Conservation (phyloP, 2,797 vertebrate species). For the Ctenochaetus hawaiiensis region DNA sequence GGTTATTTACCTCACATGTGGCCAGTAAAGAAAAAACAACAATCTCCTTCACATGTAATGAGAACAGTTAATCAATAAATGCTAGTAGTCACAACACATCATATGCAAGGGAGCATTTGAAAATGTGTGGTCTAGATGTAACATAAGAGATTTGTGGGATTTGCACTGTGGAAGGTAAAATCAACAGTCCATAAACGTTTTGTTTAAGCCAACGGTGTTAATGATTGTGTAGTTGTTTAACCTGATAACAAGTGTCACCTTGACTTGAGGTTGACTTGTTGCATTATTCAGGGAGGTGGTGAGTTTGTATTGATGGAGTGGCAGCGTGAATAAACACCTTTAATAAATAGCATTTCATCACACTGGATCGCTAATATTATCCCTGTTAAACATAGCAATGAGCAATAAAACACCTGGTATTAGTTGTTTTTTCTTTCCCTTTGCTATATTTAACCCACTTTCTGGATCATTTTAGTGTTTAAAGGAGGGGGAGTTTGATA, state of each 20-base stretch:
- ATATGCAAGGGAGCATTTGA: background rate
- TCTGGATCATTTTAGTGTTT: background rate
- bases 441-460: background rate
- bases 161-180: background rate
- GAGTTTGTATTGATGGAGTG: background rate
- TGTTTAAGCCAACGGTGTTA: background rate
- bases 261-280: conserved; percentile 5
- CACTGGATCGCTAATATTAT: background rate
- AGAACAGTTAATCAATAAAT: background rate
- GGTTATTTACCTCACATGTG: background rate
- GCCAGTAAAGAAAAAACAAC: background rate
- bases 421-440: background rate
- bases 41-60: conserved; percentile 1
- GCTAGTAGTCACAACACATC: background rate
- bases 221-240: conserved; percentile 29
- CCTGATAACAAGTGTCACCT: background rate
- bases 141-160: background rate
- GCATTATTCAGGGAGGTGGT: conserved; percentile 4
- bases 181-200: background rate
- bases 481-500: too few species aligned
- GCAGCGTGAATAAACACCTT: background rate
- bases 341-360: background rate
- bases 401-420: background rate
- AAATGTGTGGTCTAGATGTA: background rate
- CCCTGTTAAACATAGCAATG: background rate